These are phyloP conservation scores for Dynastes hyllus DNA, from an alignment of 2,888 invertebrate species.

Conservation along the genomic window DNA sequence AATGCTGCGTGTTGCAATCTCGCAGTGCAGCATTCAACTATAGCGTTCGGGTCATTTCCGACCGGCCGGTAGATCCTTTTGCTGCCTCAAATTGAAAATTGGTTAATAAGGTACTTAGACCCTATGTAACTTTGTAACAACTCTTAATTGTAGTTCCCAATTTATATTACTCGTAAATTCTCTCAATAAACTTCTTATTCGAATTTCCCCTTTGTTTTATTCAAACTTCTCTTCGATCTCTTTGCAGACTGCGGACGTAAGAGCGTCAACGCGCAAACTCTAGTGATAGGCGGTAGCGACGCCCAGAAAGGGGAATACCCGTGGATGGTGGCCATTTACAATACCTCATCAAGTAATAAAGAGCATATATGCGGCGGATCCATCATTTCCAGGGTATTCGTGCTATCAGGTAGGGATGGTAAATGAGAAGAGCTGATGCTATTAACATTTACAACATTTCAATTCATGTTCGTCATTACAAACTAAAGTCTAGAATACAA, in stretches of 20 bases:
- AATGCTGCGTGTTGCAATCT: too few species aligned
- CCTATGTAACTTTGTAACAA: too few species aligned
- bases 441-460: too few species aligned
- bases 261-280: conserved; percentile 34
- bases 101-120: too few species aligned
- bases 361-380: conserved; percentile 49
- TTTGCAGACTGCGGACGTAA: conserved; percentile 48
- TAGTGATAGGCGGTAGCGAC: conserved; percentile 34
- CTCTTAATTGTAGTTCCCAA: too few species aligned
- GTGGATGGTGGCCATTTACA: conserved; percentile 48
- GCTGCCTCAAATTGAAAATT: too few species aligned
- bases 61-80: too few species aligned
- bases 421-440: not conserved
- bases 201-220: conserved; percentile 5
- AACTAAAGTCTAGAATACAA: too few species aligned
- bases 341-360: not conserved
- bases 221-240: conserved; percentile 2
- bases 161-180: not conserved
- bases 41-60: too few species aligned
- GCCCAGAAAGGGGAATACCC: conserved; percentile 46
- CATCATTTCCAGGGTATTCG: conserved; percentile 43
- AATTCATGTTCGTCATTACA: too few species aligned
- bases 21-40: too few species aligned
- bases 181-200: conserved; percentile 10
- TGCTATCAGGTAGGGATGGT: conserved; percentile 47